A percentile compares a stretch with the other conserved stretches of the same genome.
These are phyloP conservation scores for Fistularia commersonii DNA, from an alignment of 2,797 vertebrate genomes.

Conservation along the genomic window DNA sequence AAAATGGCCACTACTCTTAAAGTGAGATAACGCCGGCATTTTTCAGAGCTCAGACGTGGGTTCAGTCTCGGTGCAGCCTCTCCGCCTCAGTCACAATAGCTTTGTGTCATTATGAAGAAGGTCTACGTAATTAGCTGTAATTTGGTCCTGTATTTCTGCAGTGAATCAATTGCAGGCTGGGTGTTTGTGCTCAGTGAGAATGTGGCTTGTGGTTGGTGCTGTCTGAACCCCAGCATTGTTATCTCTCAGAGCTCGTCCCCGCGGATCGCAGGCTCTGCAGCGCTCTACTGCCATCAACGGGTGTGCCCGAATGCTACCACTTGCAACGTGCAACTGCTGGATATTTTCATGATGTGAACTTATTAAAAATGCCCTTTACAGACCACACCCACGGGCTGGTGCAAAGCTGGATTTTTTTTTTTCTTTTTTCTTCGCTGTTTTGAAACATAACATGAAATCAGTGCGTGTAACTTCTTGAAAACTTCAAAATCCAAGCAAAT, in stretches of 20 bases:
- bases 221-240: constrained; percentile 28
- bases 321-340: constrained; percentile 55
- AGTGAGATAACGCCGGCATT: constrained; percentile 41
- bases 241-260: constrained; percentile 40
- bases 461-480: background rate
- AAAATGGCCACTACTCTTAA: constrained; percentile 51
- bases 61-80: constrained; percentile 9
- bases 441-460: background rate
- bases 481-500: background rate
- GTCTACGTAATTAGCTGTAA: constrained; percentile 46
- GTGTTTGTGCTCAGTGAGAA: constrained; percentile 19
- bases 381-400: constrained; percentile 47
- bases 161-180: constrained; percentile 24
- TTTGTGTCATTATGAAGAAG: constrained; percentile 33
- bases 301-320: constrained; percentile 31
- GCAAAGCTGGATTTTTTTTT: constrained; percentile 29
- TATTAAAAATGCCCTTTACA: constrained; percentile 75
- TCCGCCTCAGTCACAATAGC: constrained; percentile 29
- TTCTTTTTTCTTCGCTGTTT: constrained; percentile 31
- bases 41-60: constrained; percentile 22
- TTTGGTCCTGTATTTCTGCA: constrained; percentile 28
- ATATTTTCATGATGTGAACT: constrained; percentile 55
- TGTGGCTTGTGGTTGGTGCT: constrained; percentile 12
- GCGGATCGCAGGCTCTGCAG: constrained; percentile 45
- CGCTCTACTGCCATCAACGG: constrained; percentile 72